Percentiles rank a stretch among this genome's conserved stretches.
These are phyloP conservation scores for Neodiprion lecontei DNA, from an alignment of 1,140 invertebrate genomes.

Conservation along the genomic window DNA sequence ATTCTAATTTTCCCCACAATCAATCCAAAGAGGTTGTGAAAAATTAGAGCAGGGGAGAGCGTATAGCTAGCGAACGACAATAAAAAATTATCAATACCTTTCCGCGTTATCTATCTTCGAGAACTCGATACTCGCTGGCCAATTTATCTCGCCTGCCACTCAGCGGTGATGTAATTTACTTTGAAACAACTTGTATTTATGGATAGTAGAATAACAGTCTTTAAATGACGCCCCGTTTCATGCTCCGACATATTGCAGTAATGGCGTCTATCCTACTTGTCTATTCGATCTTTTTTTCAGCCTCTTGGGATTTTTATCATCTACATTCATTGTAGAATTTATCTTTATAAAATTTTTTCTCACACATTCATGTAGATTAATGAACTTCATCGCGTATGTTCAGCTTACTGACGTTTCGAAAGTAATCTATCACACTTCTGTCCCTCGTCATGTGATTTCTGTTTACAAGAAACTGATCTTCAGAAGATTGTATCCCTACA, in stretches of 20 bases:
- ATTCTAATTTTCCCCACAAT: not conserved
- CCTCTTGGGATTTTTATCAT: not conserved
- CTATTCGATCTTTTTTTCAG: slow-evolving; percentile 12
- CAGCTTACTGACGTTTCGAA: no score
- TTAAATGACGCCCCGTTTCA: not conserved
- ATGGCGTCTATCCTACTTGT: slow-evolving; percentile 18
- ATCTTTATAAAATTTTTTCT: no score
- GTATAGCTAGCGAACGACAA: not conserved
- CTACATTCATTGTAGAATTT: not conserved
- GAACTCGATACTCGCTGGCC: no score
- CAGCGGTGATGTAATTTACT: not conserved
- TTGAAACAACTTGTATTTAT: not conserved
- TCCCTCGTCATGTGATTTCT: no score
- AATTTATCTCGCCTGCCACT: no score
- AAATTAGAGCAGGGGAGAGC: not conserved
- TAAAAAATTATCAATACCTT: no score
- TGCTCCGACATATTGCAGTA: slow-evolving; percentile 10
- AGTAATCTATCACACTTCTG: no score
- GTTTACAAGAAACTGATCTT: no score
- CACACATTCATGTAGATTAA: no score
- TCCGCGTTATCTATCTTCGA: no score
- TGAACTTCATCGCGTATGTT: no score
- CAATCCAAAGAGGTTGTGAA: not conserved
- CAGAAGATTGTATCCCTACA: no score
- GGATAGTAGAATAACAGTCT: not conserved